Evolutionary conservation across 2,888 invertebrate genomes (phyloP).

Genomic region (Brenthis daphne): DNA sequence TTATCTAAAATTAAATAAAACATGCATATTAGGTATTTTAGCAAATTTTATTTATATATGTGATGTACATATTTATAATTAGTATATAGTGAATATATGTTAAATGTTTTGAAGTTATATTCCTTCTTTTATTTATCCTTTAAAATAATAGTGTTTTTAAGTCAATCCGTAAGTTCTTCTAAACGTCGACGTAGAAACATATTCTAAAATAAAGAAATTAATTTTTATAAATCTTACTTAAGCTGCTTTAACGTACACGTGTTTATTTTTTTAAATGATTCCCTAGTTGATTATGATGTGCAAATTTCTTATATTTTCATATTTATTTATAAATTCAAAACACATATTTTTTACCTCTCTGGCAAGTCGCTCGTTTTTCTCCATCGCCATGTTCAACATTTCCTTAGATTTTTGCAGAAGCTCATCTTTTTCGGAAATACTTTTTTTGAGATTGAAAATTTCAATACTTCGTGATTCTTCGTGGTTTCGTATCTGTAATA

Average conservation of each 20-base stretch:
- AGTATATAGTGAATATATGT: no score
- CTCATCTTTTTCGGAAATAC: slow-evolving; percentile 81
- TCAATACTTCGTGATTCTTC: slow-evolving; percentile 70
- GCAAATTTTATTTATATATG: no score
- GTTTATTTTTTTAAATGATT: no score
- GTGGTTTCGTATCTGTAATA: slow-evolving; percentile 56
- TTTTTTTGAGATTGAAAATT: slow-evolving; percentile 75
- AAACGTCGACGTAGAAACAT: slow-evolving; percentile 59
- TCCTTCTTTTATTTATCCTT: not conserved
- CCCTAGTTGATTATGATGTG: no score
- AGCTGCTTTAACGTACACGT: not conserved
- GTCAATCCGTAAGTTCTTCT: slow-evolving; percentile 56
- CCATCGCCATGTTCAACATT: slow-evolving; percentile 83
- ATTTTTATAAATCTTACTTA: not conserved
- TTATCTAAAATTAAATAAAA: no score
- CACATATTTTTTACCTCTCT: slow-evolving; percentile 68
- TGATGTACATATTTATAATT: no score
- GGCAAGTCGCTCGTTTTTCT: slow-evolving; percentile 82
- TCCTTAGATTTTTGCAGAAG: slow-evolving; percentile 83
- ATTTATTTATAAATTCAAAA: no score
- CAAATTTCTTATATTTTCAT: no score
- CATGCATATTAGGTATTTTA: no score
- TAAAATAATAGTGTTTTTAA: slow-evolving; percentile 44
- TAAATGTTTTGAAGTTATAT: not conserved
- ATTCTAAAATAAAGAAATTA: slow-evolving; percentile 43